These are phyloP conservation scores for Parazoanthus atlanticus DNA, from an alignment of 92 coral and sea anemone genomes.

Conservation along the genomic window DNA sequence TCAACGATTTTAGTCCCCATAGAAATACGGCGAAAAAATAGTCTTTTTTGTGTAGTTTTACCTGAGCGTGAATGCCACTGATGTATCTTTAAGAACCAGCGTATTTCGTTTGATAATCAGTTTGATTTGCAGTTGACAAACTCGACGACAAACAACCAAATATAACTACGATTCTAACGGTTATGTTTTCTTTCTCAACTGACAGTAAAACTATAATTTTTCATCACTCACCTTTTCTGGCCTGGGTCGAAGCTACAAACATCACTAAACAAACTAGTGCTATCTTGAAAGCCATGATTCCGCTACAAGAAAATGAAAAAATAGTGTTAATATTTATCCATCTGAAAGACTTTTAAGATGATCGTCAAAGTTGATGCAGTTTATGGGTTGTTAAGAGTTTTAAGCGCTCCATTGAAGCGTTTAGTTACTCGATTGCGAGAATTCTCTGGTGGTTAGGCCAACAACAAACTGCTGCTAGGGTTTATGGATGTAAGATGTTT, in stretches of 20 bases:
- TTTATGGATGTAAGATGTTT: too few species aligned
- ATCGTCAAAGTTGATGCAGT: not conserved
- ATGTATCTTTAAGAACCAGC: not conserved
- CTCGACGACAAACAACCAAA: not conserved
- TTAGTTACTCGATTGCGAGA: not conserved
- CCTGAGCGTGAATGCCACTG: not conserved
- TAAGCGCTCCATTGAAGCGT: constrained; percentile 3
- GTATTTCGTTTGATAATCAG: not conserved
- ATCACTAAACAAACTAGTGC: constrained; percentile 6
- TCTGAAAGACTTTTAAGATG: not conserved
- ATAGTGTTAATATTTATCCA: not conserved
- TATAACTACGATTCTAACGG: not conserved
- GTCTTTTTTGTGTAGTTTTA: not conserved
- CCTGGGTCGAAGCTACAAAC: constrained; percentile 27
- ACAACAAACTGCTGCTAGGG: not conserved
- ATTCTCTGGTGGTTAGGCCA: not conserved
- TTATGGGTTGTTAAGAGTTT: not conserved
- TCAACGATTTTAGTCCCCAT: not conserved
- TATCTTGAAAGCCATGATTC: constrained; percentile 32
- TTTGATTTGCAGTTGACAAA: not conserved
- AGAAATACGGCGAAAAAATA: too few species aligned
- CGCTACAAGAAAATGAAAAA: not conserved
- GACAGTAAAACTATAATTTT: not conserved
- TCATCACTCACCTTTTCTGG: constrained; percentile 20
- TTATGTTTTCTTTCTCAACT: not conserved